Percentiles rank a stretch among this genome's conserved stretches.
phyloP scores from a whole-genome alignment of 2,888 invertebrate genomes.

The Lacanobia wlatinum region DNA sequence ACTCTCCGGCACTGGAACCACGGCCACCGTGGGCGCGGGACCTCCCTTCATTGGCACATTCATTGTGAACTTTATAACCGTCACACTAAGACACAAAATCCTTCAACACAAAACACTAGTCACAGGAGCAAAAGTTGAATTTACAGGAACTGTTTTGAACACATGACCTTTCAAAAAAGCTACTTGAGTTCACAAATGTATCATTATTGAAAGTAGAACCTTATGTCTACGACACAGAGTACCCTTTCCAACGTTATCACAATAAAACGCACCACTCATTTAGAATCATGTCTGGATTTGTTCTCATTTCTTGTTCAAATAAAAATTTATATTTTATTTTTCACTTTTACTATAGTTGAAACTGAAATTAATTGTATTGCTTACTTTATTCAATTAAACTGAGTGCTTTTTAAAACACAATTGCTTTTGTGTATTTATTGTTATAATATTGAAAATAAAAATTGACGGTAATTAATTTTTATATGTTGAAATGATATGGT shows the following conservation, averaged over 20 bases:
- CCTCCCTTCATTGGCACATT: conserved; percentile 83
- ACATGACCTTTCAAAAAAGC: conserved; percentile 18
- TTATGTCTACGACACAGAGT: conserved; percentile 32
- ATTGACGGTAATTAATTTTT: conserved; percentile 49
- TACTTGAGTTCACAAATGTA: conserved; percentile 11
- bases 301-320: conserved; percentile 36
- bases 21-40: conserved; percentile 90
- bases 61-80: conserved; percentile 72
- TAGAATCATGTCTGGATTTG: conserved; percentile 63
- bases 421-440: conserved; percentile 3
- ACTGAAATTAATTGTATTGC: conserved; percentile 23
- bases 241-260: conserved; percentile 62
- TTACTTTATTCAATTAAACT: conserved; percentile 24
- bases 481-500: conserved; percentile 62
- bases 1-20: conserved; percentile 92
- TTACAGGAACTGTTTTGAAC: conserved; percentile 47
- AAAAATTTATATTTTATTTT: conserved; percentile 26
- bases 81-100: conserved; percentile 32
- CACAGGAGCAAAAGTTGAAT: conserved; percentile 12
- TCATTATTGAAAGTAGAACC: conserved; percentile 28
- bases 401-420: conserved; percentile 7
- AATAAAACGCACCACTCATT: conserved; percentile 67
- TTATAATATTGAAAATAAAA: conserved; percentile 41
- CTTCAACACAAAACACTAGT: conserved; percentile 13
- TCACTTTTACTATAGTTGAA: conserved; percentile 14